These are phyloP conservation scores for Hydrocynus forskahlii DNA, from an alignment of 2,797 vertebrate genomes.

Conservation along the genomic window DNA sequence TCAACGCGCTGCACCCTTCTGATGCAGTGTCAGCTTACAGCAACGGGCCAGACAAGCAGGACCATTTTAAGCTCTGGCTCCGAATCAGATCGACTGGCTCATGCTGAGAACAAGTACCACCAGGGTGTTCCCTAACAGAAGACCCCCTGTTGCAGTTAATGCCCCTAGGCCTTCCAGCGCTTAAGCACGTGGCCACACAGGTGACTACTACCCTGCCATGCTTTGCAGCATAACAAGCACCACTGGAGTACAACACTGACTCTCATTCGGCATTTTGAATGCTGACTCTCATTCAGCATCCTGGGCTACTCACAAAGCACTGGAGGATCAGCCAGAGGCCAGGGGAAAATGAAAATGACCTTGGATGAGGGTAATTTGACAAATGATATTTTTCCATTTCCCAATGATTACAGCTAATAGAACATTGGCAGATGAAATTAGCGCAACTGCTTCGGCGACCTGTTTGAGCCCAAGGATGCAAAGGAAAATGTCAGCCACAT, in stretches of 20 bases:
- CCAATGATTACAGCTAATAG: slow-evolving; percentile 37
- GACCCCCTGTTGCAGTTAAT: slow-evolving; percentile 44
- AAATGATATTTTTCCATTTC: slow-evolving; percentile 48
- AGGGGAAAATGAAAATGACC: slow-evolving; percentile 33
- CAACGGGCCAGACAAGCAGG: slow-evolving; percentile 51
- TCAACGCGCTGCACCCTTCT: slow-evolving; percentile 14
- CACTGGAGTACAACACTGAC: slow-evolving; percentile 6
- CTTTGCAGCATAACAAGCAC: slow-evolving; percentile 12
- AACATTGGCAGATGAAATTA: slow-evolving; percentile 37
- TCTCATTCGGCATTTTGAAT: background rate
- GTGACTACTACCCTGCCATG: slow-evolving; percentile 13
- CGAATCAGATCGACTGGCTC: slow-evolving; percentile 14
- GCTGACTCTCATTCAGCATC: slow-evolving; percentile 16
- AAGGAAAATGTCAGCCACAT: slow-evolving; percentile 34
- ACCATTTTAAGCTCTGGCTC: slow-evolving; percentile 53
- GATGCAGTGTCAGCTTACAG: slow-evolving; percentile 52
- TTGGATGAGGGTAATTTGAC: slow-evolving; percentile 44
- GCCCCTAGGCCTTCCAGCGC: slow-evolving; percentile 8
- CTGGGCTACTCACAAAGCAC: slow-evolving; percentile 6
- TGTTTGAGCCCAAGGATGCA: slow-evolving; percentile 25
- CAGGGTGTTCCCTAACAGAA: slow-evolving; percentile 67
- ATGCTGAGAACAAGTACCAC: slow-evolving; percentile 36
- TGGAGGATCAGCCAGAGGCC: background rate
- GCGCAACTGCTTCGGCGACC: slow-evolving; percentile 29
- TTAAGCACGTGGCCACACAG: slow-evolving; percentile 22